Evolutionary conservation across 1,140 invertebrate species (phyloP).

Genomic region (Musca domestica): DNA sequence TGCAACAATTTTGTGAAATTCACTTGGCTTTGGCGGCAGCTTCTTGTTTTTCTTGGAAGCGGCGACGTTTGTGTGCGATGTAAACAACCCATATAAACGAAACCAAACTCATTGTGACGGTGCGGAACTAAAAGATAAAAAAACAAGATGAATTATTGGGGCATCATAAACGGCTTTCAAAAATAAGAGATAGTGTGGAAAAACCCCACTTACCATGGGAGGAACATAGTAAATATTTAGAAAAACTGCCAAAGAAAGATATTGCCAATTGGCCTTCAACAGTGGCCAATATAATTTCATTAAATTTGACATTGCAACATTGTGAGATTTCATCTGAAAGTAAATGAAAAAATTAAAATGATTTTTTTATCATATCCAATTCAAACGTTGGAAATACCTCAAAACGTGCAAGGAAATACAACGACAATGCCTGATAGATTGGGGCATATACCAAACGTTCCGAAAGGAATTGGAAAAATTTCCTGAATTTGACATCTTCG

Average conservation of each 20-base stretch:
- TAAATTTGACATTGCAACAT: slow-evolving; percentile 60
- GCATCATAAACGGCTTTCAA: background rate
- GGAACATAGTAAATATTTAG: slow-evolving; percentile 70
- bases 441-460: slow-evolving; percentile 70
- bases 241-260: slow-evolving; percentile 67
- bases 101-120: slow-evolving; percentile 66
- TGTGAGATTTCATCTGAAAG: slow-evolving; percentile 63
- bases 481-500: slow-evolving; percentile 40
- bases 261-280: slow-evolving; percentile 68
- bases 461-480: slow-evolving; percentile 57
- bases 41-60: slow-evolving; percentile 40
- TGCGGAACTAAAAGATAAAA: slow-evolving; percentile 58
- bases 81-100: slow-evolving; percentile 71
- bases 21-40: slow-evolving; percentile 22
- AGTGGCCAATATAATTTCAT: slow-evolving; percentile 62
- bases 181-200: background rate
- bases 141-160: slow-evolving; percentile 14
- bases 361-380: background rate
- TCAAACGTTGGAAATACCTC: slow-evolving; percentile 55
- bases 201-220: slow-evolving; percentile 62
- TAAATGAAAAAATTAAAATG: background rate
- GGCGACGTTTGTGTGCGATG: slow-evolving; percentile 59
- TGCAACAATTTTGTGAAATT: background rate
- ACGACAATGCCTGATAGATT: slow-evolving; percentile 65
- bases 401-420: slow-evolving; percentile 67